Evolutionary conservation across 2,797 vertebrate genomes (phyloP), one percentile per base, ranked within the genome.

Genomic region (Alauda arvensis): DNA sequence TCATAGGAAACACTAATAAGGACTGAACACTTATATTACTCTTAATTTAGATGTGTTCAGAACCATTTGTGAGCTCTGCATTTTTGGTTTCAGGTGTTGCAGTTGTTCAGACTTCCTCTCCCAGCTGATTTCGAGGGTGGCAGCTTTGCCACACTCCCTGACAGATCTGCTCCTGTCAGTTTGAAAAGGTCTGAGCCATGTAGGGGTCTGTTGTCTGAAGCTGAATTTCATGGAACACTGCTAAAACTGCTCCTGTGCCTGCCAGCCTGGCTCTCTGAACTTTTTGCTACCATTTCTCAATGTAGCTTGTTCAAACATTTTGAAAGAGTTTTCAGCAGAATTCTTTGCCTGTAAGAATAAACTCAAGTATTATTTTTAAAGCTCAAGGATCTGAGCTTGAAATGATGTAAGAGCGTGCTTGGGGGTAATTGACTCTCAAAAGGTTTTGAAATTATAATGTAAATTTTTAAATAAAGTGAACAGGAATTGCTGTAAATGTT

Each of bases 41-140:
- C 18, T 34, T 55, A 33, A 49, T 76, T 83, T 85, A 70, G 43
- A 23, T 29, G 55, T 34, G 29, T 70, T 78, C 78, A 70, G 67
- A 72, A 17, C 74, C 56, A 13, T 60, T 77, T 67, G 20, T 12
- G 66, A 70, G 48, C 34, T 28, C n/a, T n/a, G 2, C 29, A 14
- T 43, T 83, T 90, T 90, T 80, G 19, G 18, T 87, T 91, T 93
- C 60, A 90, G 82, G 84, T 93, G 77, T 80, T 88, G 82, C 42
- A 53, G 39, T 83, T 63, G 82, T 23, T 85, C 63, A 81, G 82
- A 29, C 57, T 78, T 49, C 56, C 49, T 88, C 83, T 69, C 57
- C 39, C 67, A 78, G 82, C 76, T 69, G 86, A 15, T 91, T 88
- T 63, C 53, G 77, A 60, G 65, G 56, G 25, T n/a, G 89, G 66